Base-by-base conservation (phyloP, 2,113 vertebrate species). In the Etheostoma cragini region DNA sequence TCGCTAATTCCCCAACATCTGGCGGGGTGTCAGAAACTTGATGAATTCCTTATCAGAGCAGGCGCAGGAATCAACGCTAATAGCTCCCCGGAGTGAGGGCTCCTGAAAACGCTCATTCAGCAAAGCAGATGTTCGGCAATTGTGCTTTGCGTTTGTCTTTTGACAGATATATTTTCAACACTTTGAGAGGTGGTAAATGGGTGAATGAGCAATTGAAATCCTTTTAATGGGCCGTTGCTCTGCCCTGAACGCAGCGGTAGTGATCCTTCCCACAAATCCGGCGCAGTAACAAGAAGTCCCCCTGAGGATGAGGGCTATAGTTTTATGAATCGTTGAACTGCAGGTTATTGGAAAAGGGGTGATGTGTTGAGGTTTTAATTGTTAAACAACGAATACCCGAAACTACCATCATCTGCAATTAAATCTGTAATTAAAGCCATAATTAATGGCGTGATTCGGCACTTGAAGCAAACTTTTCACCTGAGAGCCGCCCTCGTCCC, bases 401-500 rank as follows among this genome's bases (percentile, higher is more conserved):
- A 76, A 77, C 82, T 58, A 42, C 64, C 47, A 64, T 17, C 52
- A 49, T 45, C 71, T 50, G 72, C 57, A 68, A 62, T 81, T 70
- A 50, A 57, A 69, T 6, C 6, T 60, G 46, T 73, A 67, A 82
- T 64, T 80, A 61, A 74, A 83, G 14, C 24, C 54, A 50, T 8
- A 12, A 15, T 49, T 74, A 78, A 75, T 45, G 21, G 49, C 5
- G 52, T 19, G 76, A 80, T 72, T 85, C 75, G 67, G 69, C 76
- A 46, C n/a, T 52, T 71, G 1, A 5, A 73, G 54, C 45, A 53
- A 75, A 78, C 84, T 58, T 75, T 87, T 83, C 95, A 97, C 96
- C 81, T 98, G 94, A 96, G 96, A 96, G 91, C 92, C 82, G 86
- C 90, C 70, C 84, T 33, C 78, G 90, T 93, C 94, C 94, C 78